Evolutionary conservation across 2,888 invertebrate species (phyloP).

Genomic region (Nycteola revayana): DNA sequence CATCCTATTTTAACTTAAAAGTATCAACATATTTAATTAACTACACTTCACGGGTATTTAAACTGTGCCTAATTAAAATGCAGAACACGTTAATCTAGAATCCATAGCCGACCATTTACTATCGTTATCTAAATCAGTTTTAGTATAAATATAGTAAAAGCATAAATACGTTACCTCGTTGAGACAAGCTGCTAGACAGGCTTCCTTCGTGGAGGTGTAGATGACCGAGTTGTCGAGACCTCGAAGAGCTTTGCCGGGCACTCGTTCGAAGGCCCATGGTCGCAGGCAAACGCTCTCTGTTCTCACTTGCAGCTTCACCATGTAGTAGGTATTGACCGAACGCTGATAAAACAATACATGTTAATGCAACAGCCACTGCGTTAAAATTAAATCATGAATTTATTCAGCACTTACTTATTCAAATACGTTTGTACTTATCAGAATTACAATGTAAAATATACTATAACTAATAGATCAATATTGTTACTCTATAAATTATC

Average conservation of each 20-base stretch:
- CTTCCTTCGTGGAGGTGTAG: constrained; percentile 96
- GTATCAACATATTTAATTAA: no score
- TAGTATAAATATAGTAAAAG: constrained; percentile 18
- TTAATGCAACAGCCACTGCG: constrained; percentile 32
- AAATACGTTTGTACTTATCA: no score
- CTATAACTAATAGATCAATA: no score
- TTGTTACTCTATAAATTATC: no score
- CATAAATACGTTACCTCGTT: constrained; percentile 85
- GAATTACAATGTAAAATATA: no score
- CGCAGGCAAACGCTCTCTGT: constrained; percentile 95
- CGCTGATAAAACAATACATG: constrained; percentile 35
- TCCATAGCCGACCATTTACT: no score
- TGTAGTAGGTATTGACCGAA: constrained; percentile 95
- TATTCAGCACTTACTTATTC: no score
- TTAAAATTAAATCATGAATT: constrained; percentile 2
- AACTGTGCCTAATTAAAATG: no score
- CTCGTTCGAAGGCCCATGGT: constrained; percentile 96
- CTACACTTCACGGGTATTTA: no score
- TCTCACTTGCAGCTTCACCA: constrained; percentile 95
- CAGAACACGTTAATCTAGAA: no score
- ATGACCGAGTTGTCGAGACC: constrained; percentile 95
- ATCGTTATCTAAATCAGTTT: constrained; percentile 5
- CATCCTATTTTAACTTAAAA: no score
- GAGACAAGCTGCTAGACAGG: constrained; percentile 94
- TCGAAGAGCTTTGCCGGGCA: constrained; percentile 95